phyloP scores from a whole-genome alignment of 2,797 vertebrate species.

The Phoeniculus purpureus region DNA sequence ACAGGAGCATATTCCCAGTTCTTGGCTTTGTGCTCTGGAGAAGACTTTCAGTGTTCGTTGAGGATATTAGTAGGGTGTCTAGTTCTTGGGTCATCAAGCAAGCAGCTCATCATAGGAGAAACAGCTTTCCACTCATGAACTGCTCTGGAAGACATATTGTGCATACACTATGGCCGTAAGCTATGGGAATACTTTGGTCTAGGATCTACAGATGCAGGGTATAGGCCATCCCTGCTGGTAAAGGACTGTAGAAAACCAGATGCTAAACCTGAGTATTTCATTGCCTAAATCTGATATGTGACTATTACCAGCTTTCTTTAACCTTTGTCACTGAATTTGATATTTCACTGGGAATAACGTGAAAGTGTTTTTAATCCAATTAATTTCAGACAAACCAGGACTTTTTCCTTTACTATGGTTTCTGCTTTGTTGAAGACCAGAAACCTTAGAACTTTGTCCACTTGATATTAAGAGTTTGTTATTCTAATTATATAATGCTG shows the following conservation, averaged over 20 bases:
- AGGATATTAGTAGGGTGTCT: not conserved
- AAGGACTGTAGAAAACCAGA: not conserved
- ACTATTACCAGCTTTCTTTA: not conserved
- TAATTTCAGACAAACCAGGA: not conserved
- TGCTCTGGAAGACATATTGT: not conserved
- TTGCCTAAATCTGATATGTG: not conserved
- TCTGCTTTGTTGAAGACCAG: not conserved
- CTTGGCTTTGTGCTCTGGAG: not conserved
- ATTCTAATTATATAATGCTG: not conserved
- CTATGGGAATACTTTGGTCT: not conserved
- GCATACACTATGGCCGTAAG: not conserved
- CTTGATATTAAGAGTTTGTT: not conserved
- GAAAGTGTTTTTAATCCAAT: not conserved
- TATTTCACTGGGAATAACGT: not conserved
- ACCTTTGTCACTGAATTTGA: not conserved
- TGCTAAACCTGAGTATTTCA: not conserved
- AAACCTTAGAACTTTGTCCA: not conserved
- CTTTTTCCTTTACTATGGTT: not conserved
- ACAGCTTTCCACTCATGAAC: not conserved
- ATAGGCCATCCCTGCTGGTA: not conserved
- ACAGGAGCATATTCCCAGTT: not conserved
- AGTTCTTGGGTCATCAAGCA: not conserved
- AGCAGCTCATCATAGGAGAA: not conserved
- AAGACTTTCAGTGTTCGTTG: not conserved
- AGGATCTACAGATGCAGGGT: not conserved